Evolutionary conservation across 1,140 invertebrate genomes (phyloP).

Genomic region (Apis florea): DNA sequence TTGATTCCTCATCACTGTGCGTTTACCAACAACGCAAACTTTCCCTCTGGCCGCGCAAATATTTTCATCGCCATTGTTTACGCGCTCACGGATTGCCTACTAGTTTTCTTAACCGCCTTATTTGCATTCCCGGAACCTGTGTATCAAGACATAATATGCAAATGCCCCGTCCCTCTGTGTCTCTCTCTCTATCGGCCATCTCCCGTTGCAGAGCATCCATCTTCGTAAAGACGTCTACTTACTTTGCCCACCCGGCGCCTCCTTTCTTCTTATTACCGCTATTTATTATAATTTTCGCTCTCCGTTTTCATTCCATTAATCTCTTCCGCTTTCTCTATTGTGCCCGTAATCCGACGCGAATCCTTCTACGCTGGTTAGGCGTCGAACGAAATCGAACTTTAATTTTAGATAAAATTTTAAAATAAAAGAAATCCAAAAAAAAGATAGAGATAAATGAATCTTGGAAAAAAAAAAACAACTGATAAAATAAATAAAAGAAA

Average conservation of each 20-base stretch:
- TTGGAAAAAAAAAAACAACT: neutral
- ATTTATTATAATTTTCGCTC: slow-evolving; percentile 42
- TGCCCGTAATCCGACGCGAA: slow-evolving; percentile 1
- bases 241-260: slow-evolving; percentile 31
- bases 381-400: neutral
- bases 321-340: slow-evolving; percentile 49
- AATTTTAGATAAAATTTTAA: neutral
- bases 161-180: slow-evolving; percentile 14
- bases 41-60: slow-evolving; percentile 32
- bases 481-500: neutral
- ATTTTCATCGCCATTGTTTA: slow-evolving; percentile 43
- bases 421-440: neutral
- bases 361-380: neutral
- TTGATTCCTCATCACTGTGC: neutral
- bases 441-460: too few species aligned
- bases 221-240: neutral
- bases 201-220: neutral
- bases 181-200: neutral
- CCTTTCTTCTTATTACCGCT: slow-evolving; percentile 44
- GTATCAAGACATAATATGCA: slow-evolving; percentile 53
- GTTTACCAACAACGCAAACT: slow-evolving; percentile 12
- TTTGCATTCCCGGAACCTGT: slow-evolving; percentile 50
- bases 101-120: slow-evolving; percentile 50
- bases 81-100: slow-evolving; percentile 40
- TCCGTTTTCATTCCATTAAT: slow-evolving; percentile 47